These are phyloP conservation scores for Leptinotarsa lineolata DNA, from an alignment of 1,140 invertebrate species.

Conservation along the genomic window DNA sequence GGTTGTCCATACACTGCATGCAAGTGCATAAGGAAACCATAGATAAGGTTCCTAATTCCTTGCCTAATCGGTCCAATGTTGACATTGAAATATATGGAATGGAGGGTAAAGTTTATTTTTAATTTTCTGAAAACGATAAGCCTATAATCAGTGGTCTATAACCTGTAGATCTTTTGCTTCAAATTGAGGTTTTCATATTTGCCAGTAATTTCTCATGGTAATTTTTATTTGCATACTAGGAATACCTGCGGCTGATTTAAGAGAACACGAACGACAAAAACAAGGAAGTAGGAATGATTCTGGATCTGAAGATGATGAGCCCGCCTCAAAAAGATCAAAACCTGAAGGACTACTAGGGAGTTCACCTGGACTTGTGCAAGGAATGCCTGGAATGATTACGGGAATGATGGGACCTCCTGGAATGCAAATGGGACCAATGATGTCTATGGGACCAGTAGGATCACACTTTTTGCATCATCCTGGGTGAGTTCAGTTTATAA, in stretches of 20 bases:
- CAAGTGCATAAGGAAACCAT: slow-evolving; percentile 99
- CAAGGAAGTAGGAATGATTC: slow-evolving; percentile 63
- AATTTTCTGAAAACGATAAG: slow-evolving; percentile 4
- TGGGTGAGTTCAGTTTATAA: slow-evolving; percentile 59
- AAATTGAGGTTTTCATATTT: no score
- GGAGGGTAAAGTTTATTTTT: slow-evolving; percentile 76
- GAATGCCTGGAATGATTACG: slow-evolving; percentile 60
- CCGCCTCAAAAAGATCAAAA: slow-evolving; percentile 71
- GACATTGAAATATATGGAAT: slow-evolving; percentile 99
- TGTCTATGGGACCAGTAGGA: slow-evolving; percentile 65
- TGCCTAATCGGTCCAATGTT: slow-evolving; percentile 96
- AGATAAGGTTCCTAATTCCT: slow-evolving; percentile 98
- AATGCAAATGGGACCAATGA: slow-evolving; percentile 70
- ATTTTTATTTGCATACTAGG: slow-evolving; percentile 39
- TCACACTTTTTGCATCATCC: slow-evolving; percentile 72
- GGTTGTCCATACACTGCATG: slow-evolving; percentile 99
- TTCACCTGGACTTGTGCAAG: slow-evolving; percentile 59
- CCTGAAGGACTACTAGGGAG: slow-evolving; percentile 65
- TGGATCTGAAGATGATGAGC: slow-evolving; percentile 80
- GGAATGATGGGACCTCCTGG: slow-evolving; percentile 66
- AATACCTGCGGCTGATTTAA: slow-evolving; percentile 92
- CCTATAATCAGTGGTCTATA: no score
- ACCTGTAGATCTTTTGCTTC: no score
- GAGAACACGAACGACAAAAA: slow-evolving; percentile 90
- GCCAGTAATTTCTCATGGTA: no score